A percentile compares a stretch with the other conserved stretches of the same genome.
These are phyloP conservation scores for Harpalus rubripes DNA, from an alignment of 2,888 invertebrate genomes.

Conservation along the genomic window DNA sequence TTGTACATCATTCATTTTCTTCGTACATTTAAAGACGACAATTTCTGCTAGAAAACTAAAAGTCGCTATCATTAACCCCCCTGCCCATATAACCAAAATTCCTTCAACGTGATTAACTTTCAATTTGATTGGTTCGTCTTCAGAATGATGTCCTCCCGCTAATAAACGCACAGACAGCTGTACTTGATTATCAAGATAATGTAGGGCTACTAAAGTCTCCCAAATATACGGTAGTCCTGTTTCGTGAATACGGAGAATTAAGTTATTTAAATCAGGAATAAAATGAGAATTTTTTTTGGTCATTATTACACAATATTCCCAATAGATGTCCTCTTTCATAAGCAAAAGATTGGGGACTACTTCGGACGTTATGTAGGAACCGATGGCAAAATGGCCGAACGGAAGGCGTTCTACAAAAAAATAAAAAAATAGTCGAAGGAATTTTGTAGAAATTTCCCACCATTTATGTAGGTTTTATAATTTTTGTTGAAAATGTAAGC, in stretches of 20 bases:
- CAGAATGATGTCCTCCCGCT: slow-evolving; percentile 69
- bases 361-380: slow-evolving; percentile 82
- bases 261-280: slow-evolving; percentile 79
- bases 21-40: slow-evolving; percentile 18
- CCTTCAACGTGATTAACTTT: slow-evolving; percentile 74
- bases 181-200: slow-evolving; percentile 79
- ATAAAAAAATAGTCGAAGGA: too few species aligned
- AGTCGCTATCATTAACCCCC: slow-evolving; percentile 72
- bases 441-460: too few species aligned
- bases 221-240: slow-evolving; percentile 83
- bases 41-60: background rate
- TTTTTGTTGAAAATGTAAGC: too few species aligned
- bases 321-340: slow-evolving; percentile 85
- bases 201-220: slow-evolving; percentile 82
- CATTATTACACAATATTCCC: slow-evolving; percentile 83
- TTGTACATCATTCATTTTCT: too few species aligned
- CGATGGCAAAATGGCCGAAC: slow-evolving; percentile 82
- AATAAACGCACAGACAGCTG: slow-evolving; percentile 79
- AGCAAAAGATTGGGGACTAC: slow-evolving; percentile 80
- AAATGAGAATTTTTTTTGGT: slow-evolving; percentile 82
- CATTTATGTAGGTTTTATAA: too few species aligned
- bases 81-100: slow-evolving; percentile 72
- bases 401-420: slow-evolving; percentile 74
- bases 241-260: slow-evolving; percentile 81
- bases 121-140: slow-evolving; percentile 70